phyloP scores from a whole-genome alignment of 37 sponge, comb jelly and placozoan genomes.

The Corticium candelabrum region DNA sequence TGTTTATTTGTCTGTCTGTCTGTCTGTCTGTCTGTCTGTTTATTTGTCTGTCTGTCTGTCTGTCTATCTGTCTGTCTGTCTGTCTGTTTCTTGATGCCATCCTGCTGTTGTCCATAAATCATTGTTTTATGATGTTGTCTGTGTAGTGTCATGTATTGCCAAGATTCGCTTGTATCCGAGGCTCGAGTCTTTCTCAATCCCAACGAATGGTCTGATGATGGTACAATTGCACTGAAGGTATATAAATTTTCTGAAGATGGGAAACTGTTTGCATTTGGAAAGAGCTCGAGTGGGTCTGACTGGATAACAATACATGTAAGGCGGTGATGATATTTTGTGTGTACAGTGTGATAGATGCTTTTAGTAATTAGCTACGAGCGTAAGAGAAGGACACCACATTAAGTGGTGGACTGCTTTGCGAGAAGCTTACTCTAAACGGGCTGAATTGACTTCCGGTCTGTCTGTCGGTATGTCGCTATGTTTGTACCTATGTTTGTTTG shows the following conservation, averaged over 20 bases:
- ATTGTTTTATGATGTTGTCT: not conserved
- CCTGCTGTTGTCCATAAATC: no score
- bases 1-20: not conserved
- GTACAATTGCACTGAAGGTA: slow-evolving; percentile 70
- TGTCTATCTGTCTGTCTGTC: no score
- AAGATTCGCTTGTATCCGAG: slow-evolving; percentile 41
- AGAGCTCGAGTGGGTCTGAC: slow-evolving; percentile 88
- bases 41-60: not conserved
- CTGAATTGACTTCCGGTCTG: no score
- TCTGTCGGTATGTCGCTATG: no score
- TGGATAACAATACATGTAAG: slow-evolving; percentile 82
- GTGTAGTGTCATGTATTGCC: slow-evolving; percentile 70
- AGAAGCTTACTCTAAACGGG: no score
- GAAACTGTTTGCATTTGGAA: slow-evolving; percentile 65
- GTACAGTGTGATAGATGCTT: not conserved
- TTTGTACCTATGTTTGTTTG: no score
- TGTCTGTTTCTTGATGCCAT: no score
- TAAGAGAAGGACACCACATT: no score
- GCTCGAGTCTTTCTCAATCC: slow-evolving; percentile 83
- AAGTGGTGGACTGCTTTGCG: no score
- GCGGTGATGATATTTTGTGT: not conserved
- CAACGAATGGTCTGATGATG: slow-evolving; percentile 82
- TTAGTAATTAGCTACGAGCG: not conserved
- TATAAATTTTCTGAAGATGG: slow-evolving; percentile 83
- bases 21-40: not conserved